Evolutionary conservation across 2,797 vertebrate species (phyloP).

Genomic region (Chiloscyllium punctatum): DNA sequence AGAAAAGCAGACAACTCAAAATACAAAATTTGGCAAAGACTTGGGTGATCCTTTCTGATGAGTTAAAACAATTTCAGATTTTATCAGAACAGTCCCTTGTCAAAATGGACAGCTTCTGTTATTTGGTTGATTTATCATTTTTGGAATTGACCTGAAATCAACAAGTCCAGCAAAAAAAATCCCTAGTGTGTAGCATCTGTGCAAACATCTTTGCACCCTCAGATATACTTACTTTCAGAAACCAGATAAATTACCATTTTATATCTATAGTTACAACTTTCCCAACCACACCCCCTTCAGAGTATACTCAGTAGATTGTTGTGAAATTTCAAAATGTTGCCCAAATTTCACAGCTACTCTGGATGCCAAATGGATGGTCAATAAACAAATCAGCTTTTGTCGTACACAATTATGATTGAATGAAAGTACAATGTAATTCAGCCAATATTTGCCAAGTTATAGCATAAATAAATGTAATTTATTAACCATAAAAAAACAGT

Average conservation of each 20-base stretch:
- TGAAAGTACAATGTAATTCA: not conserved
- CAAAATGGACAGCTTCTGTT: not conserved
- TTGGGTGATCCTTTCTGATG: not conserved
- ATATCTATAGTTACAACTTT: not conserved
- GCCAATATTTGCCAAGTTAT: not conserved
- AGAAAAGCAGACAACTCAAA: constrained; percentile 10
- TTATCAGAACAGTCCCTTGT: constrained; percentile 20
- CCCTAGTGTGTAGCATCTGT: not conserved
- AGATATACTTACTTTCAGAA: not conserved
- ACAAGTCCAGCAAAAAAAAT: not conserved
- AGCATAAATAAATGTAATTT: constrained; percentile 1
- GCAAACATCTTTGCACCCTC: not conserved
- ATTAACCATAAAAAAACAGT: not conserved
- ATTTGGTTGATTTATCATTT: constrained; percentile 1
- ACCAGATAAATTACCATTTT: not conserved
- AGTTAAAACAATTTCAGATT: not conserved
- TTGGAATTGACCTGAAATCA: constrained; percentile 13
- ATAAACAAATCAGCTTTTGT: not conserved
- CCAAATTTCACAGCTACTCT: not conserved
- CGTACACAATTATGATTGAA: not conserved
- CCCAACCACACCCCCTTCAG: not conserved
- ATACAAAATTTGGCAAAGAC: not conserved
- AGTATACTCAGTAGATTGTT: not conserved
- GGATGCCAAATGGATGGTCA: not conserved
- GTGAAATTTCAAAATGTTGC: not conserved